These are phyloP conservation scores for Glareola pratincola DNA, from an alignment of 2,113 vertebrate species.

Conservation along the genomic window DNA sequence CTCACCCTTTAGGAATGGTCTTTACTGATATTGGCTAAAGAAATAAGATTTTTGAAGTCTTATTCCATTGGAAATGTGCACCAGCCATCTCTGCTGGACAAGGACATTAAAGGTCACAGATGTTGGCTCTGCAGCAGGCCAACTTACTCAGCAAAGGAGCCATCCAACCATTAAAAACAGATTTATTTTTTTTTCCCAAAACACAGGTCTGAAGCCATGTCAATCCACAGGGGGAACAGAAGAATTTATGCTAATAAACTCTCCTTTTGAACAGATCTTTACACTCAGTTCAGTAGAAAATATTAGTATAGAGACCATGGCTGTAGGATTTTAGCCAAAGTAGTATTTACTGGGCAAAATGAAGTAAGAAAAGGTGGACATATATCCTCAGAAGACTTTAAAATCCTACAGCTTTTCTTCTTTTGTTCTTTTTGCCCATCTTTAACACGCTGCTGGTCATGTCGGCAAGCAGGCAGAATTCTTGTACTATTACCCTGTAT, in stretches of 20 bases:
- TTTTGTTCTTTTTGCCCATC: not conserved
- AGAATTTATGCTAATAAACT: not conserved
- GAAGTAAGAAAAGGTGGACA: not conserved
- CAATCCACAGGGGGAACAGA: not conserved
- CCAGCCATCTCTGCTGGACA: constrained; percentile 1
- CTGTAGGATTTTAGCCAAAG: not conserved
- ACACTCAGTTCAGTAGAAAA: not conserved
- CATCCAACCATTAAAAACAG: constrained; percentile 12
- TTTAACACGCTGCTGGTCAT: not conserved
- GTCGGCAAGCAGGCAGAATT: not conserved
- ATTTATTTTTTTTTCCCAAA: not conserved
- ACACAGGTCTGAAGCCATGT: not conserved
- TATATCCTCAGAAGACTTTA: not conserved
- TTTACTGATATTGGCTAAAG: not conserved
- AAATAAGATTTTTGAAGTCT: not conserved
- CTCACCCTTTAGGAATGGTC: not conserved
- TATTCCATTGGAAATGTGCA: not conserved
- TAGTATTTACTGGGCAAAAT: not conserved
- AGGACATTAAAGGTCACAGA: constrained; percentile 52
- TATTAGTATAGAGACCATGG: not conserved
- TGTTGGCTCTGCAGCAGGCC: constrained; percentile 44
- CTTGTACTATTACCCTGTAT: not conserved
- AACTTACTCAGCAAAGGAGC: constrained; percentile 32
- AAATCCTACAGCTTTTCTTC: not conserved
- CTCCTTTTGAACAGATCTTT: not conserved